Evolutionary conservation across 2,888 invertebrate genomes (phyloP).

Genomic region (Tanypteryx hageni): DNA sequence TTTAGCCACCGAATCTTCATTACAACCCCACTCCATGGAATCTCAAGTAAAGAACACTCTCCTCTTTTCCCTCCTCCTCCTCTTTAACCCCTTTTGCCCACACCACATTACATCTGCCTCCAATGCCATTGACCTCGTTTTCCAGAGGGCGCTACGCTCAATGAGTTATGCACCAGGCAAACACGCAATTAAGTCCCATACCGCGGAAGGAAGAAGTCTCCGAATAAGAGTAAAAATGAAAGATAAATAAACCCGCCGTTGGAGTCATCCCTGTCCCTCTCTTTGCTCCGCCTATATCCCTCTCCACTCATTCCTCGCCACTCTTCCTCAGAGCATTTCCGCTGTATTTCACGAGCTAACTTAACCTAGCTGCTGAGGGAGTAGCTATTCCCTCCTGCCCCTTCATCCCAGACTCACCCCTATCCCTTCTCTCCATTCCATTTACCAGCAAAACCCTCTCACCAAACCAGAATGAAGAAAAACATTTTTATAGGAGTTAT

Average conservation of each 20-base stretch:
- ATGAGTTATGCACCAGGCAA: conserved; percentile 19
- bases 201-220: not conserved
- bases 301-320: not conserved
- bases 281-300: not conserved
- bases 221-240: conserved; percentile 28
- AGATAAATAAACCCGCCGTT: not conserved
- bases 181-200: conserved; percentile 29
- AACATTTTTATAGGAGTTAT: not conserved
- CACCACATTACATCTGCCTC: conserved; percentile 7
- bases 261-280: not conserved
- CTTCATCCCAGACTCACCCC: not conserved
- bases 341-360: not conserved
- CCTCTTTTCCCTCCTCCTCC: not conserved
- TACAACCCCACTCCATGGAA: not conserved
- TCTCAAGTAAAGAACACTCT: not conserved
- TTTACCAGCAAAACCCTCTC: conserved; percentile 19
- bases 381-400: too few species aligned
- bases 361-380: conserved; percentile 1
- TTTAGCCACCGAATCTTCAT: conserved; percentile 21
- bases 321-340: not conserved
- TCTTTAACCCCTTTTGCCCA: not conserved
- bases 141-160: not conserved
- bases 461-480: conserved; percentile 27
- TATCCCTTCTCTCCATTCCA: not conserved
- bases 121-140: conserved; percentile 3